phyloP scores from a whole-genome alignment of 1,140 invertebrate genomes.

The Bombus polaris region DNA sequence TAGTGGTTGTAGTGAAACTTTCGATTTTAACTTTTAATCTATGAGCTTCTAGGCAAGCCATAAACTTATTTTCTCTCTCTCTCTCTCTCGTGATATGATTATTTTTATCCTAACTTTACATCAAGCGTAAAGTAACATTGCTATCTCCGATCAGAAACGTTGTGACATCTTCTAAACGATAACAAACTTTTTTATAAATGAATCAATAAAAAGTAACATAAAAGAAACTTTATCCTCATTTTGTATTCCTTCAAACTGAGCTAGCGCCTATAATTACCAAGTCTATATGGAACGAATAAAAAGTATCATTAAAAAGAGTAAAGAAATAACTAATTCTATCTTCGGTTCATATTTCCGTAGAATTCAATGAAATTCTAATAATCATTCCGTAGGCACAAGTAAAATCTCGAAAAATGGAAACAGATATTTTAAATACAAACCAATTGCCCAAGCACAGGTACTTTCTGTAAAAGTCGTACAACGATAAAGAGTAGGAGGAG shows the following conservation, averaged over 20 bases:
- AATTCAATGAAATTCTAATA: not conserved
- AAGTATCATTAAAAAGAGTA: not conserved
- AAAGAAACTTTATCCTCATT: not conserved
- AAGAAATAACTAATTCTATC: not conserved
- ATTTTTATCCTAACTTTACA: no score
- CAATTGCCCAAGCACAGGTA: not conserved
- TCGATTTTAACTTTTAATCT: not conserved
- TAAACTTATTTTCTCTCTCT: not conserved
- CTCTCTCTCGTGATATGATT: no score
- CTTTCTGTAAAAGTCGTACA: not conserved
- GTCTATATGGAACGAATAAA: no score
- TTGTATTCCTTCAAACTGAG: not conserved
- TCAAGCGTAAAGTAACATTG: no score
- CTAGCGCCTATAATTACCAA: not conserved
- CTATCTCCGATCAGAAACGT: no score
- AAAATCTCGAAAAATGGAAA: not conserved
- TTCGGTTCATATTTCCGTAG: not conserved
- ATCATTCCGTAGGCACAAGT: not conserved
- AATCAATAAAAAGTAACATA: not conserved
- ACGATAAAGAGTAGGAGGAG: not conserved
- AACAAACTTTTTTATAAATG: not conserved
- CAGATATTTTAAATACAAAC: not conserved
- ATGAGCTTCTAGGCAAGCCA: not conserved
- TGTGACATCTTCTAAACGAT: not conserved
- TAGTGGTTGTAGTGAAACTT: not conserved